Base-by-base conservation (phyloP, 2,888 invertebrate genomes). In the Drosophila tanythrix region DNA sequence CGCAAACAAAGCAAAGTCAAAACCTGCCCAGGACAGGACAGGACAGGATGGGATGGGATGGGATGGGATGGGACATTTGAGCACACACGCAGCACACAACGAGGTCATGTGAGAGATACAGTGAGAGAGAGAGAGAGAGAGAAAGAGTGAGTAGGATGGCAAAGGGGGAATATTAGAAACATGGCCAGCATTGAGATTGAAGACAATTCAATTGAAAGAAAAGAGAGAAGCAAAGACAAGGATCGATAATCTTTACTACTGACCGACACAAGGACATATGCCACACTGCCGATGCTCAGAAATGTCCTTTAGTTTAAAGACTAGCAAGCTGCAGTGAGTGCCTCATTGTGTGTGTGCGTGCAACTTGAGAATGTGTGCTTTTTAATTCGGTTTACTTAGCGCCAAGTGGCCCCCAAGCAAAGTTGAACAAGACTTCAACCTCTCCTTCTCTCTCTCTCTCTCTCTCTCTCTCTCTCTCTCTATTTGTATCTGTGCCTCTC, bases 151-250 rank as follows among this genome's bases (percentile, higher is more conserved):
- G 58, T 21, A 11, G 4, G n/a, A 4, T n/a, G 40, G 80, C 85
- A 80, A 82, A 77, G 74, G 72, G 25, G 15, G 25, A 46, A 46
- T 8, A 46, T 46, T 46, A 15, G 46, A 46, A 8, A 46, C 46
- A 25, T 25, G 46, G 21, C 25, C 46, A 46, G 25, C 46, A 46
- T 46, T 46, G 46, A 72, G 85, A 89, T 85, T 80, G 83, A 88
- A 88, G 87, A 88, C 89, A 89, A 89, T 88, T 88, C 89, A 88
- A 89, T 88, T 88, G 89, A 88, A 87, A 83, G 21, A 21, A 31
- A 51, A 31, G 2, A 21, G 8, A 18, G 27, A 18, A 13, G 5
- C 18, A 80, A 65, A n/a, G 61, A 59, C 67, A 76, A 61, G 65
- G 80, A 88, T 89, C 87, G 88, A 88, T 88, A 89, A 88, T 87